These are phyloP conservation scores for Drosophila paulistorum DNA, from an alignment of 1,140 invertebrate genomes.

Conservation along the genomic window DNA sequence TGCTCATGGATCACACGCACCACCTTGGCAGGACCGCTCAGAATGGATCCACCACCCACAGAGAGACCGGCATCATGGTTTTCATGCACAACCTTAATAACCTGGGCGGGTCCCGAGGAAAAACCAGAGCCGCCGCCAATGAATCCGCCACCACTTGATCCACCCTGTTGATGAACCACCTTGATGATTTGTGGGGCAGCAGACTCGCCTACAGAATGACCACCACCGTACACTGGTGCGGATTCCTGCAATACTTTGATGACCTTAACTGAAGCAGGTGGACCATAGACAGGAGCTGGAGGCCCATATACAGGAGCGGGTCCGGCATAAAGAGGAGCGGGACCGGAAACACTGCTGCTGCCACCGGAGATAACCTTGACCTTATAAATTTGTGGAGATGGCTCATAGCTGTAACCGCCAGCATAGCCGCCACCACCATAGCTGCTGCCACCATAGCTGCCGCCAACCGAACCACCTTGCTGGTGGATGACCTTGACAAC, in stretches of 20 bases:
- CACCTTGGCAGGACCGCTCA: slow-evolving; percentile 59
- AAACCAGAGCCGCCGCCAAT: not conserved
- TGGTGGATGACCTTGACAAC: slow-evolving; percentile 52
- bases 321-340: slow-evolving; percentile 38
- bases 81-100: slow-evolving; percentile 67
- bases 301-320: slow-evolving; percentile 12
- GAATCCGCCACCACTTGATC: too few relatives aligned
- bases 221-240: slow-evolving; percentile 35
- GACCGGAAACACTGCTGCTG: slow-evolving; percentile 17
- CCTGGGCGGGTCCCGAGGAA: slow-evolving; percentile 39
- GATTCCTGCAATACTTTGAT: slow-evolving; percentile 72
- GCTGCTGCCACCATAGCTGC: slow-evolving; percentile 25
- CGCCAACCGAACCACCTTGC: slow-evolving; percentile 37
- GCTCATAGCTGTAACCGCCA: slow-evolving; percentile 55
- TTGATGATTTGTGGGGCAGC: slow-evolving; percentile 58
- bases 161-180: slow-evolving; percentile 39
- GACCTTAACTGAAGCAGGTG: slow-evolving; percentile 55
- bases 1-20: slow-evolving; percentile 77
- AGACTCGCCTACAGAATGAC: slow-evolving; percentile 35
- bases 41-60: slow-evolving; percentile 27
- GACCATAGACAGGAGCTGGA: slow-evolving; percentile 14
- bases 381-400: slow-evolving; percentile 64
- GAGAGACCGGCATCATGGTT: slow-evolving; percentile 38
- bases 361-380: slow-evolving; percentile 68
- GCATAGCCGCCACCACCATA: slow-evolving; percentile 34